Conservation (phyloP, 2,888 invertebrate species). For the Balanococcus diminutus region DNA sequence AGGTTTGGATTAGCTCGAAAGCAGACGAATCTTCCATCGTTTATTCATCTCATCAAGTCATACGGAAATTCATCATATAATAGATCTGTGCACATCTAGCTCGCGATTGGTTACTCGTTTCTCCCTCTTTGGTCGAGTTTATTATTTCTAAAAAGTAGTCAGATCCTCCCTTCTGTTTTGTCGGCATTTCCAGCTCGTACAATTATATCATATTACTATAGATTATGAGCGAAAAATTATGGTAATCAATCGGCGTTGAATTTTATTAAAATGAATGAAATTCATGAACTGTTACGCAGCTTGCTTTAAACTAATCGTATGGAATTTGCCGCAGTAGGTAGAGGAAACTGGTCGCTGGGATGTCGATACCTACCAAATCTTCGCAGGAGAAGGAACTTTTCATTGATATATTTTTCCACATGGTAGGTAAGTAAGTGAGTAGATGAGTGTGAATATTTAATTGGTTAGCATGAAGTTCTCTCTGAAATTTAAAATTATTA, state of each 20-base stretch:
- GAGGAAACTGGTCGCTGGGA: neutral
- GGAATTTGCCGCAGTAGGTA: neutral
- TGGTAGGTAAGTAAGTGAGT: too few relatives aligned
- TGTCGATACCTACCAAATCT: neutral
- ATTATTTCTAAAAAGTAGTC: constrained; percentile 31
- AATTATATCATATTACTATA: constrained; percentile 40
- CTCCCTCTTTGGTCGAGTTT: constrained; percentile 34
- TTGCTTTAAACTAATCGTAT: neutral
- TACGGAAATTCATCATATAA: constrained; percentile 42
- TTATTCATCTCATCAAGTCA: constrained; percentile 46
- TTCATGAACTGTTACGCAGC: neutral
- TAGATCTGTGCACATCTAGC: neutral
- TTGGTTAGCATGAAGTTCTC: too few relatives aligned
- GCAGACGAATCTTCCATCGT: neutral
- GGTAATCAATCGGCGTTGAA: constrained; percentile 40
- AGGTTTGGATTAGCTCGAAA: neutral
- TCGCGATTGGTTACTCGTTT: constrained; percentile 15
- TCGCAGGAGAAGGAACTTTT: neutral
- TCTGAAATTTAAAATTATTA: too few relatives aligned
- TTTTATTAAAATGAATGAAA: constrained; percentile 44
- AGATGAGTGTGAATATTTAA: too few relatives aligned
- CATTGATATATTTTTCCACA: too few relatives aligned
- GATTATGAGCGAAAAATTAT: constrained; percentile 38
- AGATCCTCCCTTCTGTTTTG: constrained; percentile 45
- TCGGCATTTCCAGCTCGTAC: constrained; percentile 28